Conservation (phyloP, 2,797 vertebrate genomes). For the Gymnothorax reevesii region DNA sequence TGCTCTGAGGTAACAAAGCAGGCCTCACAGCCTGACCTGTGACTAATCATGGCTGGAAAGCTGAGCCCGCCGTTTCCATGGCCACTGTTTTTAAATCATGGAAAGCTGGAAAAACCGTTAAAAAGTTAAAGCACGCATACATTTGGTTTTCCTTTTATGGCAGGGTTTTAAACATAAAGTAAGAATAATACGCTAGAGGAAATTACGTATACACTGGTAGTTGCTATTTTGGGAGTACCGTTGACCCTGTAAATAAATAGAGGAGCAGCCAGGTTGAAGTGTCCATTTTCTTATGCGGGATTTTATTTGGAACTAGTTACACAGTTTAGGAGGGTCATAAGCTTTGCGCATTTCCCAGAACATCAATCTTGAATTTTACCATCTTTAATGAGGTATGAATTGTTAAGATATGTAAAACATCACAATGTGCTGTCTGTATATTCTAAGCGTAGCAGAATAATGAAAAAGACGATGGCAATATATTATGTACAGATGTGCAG, state of each 20-base stretch:
- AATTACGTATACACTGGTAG: background rate
- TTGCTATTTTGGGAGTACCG: background rate
- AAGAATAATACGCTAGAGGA: background rate
- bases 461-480: background rate
- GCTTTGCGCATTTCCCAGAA: background rate
- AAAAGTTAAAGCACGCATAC: background rate
- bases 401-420: background rate
- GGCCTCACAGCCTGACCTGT: slow-evolving; percentile 47
- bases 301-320: background rate
- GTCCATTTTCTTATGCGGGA: background rate
- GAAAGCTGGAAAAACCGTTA: background rate
- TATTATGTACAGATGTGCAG: background rate
- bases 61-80: slow-evolving; percentile 46
- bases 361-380: background rate
- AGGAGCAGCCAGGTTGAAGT: slow-evolving; percentile 6
- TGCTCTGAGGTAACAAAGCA: slow-evolving; percentile 44
- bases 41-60: slow-evolving; percentile 46
- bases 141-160: background rate
- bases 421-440: background rate
- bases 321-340: background rate
- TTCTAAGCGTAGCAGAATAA: background rate
- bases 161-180: background rate
- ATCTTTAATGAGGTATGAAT: background rate
- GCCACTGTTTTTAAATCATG: slow-evolving; percentile 12
- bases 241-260: background rate